Conservation (phyloP, 2,113 vertebrate genomes). For the Centropus bengalensis region DNA sequence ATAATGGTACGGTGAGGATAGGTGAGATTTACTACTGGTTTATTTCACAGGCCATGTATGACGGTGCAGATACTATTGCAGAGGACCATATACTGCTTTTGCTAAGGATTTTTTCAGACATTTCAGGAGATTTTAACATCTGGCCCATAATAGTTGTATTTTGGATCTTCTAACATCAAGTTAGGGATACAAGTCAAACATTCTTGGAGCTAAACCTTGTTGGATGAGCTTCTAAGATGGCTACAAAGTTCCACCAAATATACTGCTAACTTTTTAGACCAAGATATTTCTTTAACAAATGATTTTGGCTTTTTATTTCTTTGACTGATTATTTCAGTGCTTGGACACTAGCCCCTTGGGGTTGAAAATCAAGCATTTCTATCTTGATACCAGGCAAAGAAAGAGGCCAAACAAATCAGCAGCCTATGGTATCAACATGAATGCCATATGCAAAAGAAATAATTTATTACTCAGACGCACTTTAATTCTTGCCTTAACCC, state of each 20-base stretch:
- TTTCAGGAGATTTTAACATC: not conserved
- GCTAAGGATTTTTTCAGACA: not conserved
- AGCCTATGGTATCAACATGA: not conserved
- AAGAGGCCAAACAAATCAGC: not conserved
- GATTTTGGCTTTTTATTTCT: not conserved
- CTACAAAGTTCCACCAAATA: not conserved
- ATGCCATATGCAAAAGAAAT: not conserved
- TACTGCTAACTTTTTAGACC: not conserved
- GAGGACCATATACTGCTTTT: not conserved
- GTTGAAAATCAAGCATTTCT: not conserved
- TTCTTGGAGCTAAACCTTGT: not conserved
- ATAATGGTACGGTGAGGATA: not conserved
- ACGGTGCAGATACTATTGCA: not conserved
- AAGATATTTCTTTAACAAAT: not conserved
- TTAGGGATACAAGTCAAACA: not conserved
- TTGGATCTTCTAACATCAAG: not conserved
- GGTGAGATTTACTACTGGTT: not conserved
- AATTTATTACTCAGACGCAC: not conserved
- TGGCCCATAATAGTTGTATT: not conserved
- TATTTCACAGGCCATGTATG: not conserved
- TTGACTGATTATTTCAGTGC: not conserved
- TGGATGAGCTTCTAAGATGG: not conserved
- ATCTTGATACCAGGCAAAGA: not conserved
- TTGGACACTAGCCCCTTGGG: not conserved
- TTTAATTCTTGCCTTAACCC: not conserved